Evolutionary conservation across 2,113 vertebrate genomes (phyloP), one percentile per base, ranked within the genome.

Genomic region (Calidris pugnax): DNA sequence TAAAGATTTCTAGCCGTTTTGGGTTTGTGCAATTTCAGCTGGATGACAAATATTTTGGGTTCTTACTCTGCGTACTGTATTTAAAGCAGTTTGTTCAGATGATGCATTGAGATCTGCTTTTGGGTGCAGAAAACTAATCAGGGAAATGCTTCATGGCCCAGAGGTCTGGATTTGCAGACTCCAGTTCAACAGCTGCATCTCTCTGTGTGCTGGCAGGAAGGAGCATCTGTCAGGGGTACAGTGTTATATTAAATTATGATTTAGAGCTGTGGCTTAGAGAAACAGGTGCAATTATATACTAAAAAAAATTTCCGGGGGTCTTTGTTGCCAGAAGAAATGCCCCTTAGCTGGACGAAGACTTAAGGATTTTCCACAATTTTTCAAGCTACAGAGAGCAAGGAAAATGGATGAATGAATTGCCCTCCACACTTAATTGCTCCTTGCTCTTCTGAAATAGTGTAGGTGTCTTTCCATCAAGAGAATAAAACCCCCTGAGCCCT

Each of bases 81-180:
- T 80, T 74, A 51, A 43, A 93, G 45, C 50, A 67, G 24, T 39
- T 27, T 27, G 27, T 82, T 89, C 37, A 69, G 48, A 73, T 91
- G 60, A 66, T 72, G 51, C 11, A 14, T 27, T 77, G 43, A 90
- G 63, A 56, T 81, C 55, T 88, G 85, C 60, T 93, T 91, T 66
- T 77, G 83, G 63, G 79, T 71, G 27, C 72, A 83, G 87, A 93
- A 87, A 83, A 77, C 75, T 77, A 71, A 96, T 72, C 55, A 90
- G 72, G 28, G 87, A 92, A 90, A 90, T 92, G 56, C 47, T 93
- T 88, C 28, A 20, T 80, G 76, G 90, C 83, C 83, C 88, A 77
- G 93, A 89, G 85, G 87, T 92, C 79, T 95, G 85, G 72, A 89
- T 93, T 82, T 94, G 53, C 72, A 79, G 87, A 39, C 51, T 88